These are phyloP conservation scores for Lordiphosa clarofinis DNA, from an alignment of 1,140 invertebrate genomes.

Conservation along the genomic window DNA sequence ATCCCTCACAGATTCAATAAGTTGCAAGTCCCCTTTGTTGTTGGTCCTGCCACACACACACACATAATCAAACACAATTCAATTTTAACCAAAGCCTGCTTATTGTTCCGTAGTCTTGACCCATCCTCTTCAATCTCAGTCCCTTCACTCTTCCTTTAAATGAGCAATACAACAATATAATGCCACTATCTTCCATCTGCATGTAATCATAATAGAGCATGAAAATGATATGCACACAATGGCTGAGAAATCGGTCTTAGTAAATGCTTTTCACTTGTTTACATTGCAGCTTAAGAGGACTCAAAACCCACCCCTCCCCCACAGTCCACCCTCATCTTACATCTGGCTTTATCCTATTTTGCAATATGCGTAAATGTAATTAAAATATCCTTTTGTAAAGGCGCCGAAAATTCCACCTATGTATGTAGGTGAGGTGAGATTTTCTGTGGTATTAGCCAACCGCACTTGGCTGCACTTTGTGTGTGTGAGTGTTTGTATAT, in stretches of 20 bases:
- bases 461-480: conserved; percentile 35
- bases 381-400: conserved; percentile 72
- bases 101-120: conserved; percentile 4
- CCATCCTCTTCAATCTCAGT: neutral
- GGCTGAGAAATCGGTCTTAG: conserved; percentile 43
- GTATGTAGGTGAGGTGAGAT: conserved; percentile 39
- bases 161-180: conserved; percentile 36
- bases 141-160: conserved; percentile 7
- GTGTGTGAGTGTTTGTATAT: conserved; percentile 8
- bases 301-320: conserved; percentile 9
- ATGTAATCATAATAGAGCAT: conserved; percentile 34
- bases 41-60: too few relatives aligned
- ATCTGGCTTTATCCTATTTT: conserved; percentile 62
- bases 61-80: conserved; percentile 2
- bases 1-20: too few relatives aligned
- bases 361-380: conserved; percentile 74
- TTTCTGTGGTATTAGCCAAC: conserved; percentile 66
- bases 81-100: conserved; percentile 8
- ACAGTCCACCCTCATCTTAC: conserved; percentile 18
- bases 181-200: conserved; percentile 20
- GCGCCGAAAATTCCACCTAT: conserved; percentile 58
- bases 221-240: conserved; percentile 38
- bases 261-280: conserved; percentile 68
- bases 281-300: conserved; percentile 61
- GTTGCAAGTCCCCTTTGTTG: too few relatives aligned